Evolutionary conservation across 2,113 vertebrate species (phyloP).

Genomic region (Holacanthus passer): DNA sequence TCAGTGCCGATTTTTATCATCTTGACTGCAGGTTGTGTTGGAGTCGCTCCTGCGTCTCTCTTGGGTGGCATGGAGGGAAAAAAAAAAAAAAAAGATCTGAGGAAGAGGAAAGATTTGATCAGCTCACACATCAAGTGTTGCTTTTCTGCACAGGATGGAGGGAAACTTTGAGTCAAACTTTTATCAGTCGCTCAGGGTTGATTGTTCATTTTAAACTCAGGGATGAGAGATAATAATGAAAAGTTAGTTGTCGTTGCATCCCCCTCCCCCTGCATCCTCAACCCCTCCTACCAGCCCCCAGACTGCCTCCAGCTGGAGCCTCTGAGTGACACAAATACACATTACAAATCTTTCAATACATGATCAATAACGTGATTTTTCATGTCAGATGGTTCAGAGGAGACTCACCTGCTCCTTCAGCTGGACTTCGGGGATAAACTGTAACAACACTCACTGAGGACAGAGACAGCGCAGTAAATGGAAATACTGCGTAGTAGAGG

Average conservation of each 20-base stretch:
- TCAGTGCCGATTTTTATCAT: conserved; percentile 74
- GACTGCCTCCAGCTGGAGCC: conserved; percentile 43
- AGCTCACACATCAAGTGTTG: neutral
- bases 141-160: neutral
- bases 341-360: conserved; percentile 6
- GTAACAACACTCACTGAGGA: conserved; percentile 61
- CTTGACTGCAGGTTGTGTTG: conserved; percentile 61
- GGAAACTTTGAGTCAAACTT: conserved; percentile 57
- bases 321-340: conserved; percentile 23
- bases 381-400: conserved; percentile 2
- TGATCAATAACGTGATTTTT: neutral
- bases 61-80: conserved; percentile 76
- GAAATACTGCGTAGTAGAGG: conserved; percentile 82
- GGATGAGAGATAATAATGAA: neutral
- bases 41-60: conserved; percentile 56
- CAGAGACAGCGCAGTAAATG: conserved; percentile 76
- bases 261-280: conserved; percentile 33
- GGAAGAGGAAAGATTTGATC: conserved; percentile 3
- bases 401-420: conserved; percentile 69
- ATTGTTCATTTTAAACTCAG: neutral
- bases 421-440: conserved; percentile 36
- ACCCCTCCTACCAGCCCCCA: conserved; percentile 47
- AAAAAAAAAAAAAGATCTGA: conserved; percentile 14
- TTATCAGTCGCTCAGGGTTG: neutral
- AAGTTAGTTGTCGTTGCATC: conserved; percentile 50